phyloP scores from a whole-genome alignment of 1,140 invertebrate species.

The Heliconius hewitsoni region DNA sequence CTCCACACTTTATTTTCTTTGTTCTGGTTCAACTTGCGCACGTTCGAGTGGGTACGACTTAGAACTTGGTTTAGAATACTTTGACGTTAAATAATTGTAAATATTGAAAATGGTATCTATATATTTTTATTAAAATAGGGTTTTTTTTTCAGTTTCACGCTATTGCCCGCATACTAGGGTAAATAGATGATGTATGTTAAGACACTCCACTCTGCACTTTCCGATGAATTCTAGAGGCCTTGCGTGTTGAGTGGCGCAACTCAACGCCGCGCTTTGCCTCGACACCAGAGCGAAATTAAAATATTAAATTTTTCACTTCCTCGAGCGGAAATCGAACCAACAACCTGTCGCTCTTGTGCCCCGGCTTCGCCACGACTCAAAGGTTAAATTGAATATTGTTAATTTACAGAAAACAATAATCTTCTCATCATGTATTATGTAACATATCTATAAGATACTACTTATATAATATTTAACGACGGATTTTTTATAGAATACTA shows the following conservation, averaged over 20 bases:
- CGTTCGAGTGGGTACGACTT: constrained; percentile 25
- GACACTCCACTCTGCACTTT: too few species aligned
- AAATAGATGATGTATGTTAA: too few species aligned
- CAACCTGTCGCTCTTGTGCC: not conserved
- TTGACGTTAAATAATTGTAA: constrained; percentile 13
- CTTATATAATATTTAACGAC: not conserved
- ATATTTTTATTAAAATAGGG: not conserved
- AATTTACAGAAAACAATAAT: too few species aligned
- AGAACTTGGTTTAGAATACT: constrained; percentile 8
- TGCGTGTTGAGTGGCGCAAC: not conserved
- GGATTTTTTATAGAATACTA: not conserved
- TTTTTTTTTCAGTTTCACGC: too few species aligned
- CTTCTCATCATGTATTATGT: too few species aligned
- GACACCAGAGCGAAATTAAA: not conserved
- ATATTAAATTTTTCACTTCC: not conserved
- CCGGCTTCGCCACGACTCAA: too few species aligned
- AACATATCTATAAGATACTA: too few species aligned
- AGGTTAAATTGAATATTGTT: too few species aligned
- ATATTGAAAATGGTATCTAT: not conserved
- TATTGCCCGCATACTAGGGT: too few species aligned
- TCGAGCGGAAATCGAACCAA: not conserved
- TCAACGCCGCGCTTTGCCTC: not conserved
- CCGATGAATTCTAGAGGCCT: not conserved
- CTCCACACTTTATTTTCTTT: constrained; percentile 59
- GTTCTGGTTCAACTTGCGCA: constrained; percentile 39